Base-by-base conservation (phyloP, 53 echinoderm and acorn worm species). In the Luidia sarsii region DNA sequence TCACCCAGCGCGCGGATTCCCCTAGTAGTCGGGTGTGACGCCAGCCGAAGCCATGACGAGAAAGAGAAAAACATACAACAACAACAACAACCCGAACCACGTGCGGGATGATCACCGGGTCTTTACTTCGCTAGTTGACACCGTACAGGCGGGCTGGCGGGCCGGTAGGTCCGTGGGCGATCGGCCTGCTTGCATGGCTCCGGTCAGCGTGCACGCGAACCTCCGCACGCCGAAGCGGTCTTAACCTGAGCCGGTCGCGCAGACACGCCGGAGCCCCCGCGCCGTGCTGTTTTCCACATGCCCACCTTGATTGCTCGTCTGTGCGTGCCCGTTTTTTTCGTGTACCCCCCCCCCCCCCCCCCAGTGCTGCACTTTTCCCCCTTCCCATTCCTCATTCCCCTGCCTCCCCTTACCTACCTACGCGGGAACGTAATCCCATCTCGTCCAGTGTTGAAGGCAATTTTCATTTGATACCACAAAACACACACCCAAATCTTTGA, bases 131-230 rank as follows among this genome's bases (percentile, higher is more conserved):
- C 70, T 33, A 24, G 70, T 70, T n/a, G 33, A 70, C 70, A 70
- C 70, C 51, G 51, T 5, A 21, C 33, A 33, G 23, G 51, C n/a
- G n/a, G n/a, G n/a, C n/a, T 50, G 33, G 52, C 53, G 59, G 52
- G 70, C 51, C 35, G 70, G 50, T 51, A 33, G 70, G 52, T n/a
- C n/a, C n/a, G n/a, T n/a, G n/a, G n/a, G n/a, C n/a, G n/a, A n/a
- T n/a, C n/a, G n/a, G n/a, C n/a, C n/a, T 53, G 72, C 54, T 72
- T 55, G 54, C 39, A 72, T 72, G 37, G 54, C 72, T 72, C 55
- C 55, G 72, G 56, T 56, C 72, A 72, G 72, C 72, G 56, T 57
- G 72, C 72, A 33, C 54, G 37, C 72, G n/a, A 29, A n/a, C n/a
- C n/a, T n/a, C n/a, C n/a, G n/a, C n/a, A n/a, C n/a, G n/a, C n/a